Evolutionary conservation across 2,113 vertebrate species (phyloP).

Genomic region (Ploceus nigricollis): DNA sequence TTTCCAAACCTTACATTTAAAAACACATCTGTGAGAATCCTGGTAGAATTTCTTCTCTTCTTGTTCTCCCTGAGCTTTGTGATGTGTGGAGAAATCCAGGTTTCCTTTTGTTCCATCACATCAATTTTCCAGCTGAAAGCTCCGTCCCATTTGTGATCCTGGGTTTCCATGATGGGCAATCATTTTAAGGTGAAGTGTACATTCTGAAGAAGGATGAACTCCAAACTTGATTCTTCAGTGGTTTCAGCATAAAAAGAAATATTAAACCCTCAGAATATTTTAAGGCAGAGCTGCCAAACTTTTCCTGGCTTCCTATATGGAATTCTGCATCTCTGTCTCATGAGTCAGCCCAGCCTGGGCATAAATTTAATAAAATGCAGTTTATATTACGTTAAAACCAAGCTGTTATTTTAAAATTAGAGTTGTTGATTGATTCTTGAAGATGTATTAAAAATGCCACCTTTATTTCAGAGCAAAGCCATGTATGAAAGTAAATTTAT

Average conservation of each 20-base stretch:
- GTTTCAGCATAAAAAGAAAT: background rate
- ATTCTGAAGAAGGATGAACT: background rate
- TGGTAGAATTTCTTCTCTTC: background rate
- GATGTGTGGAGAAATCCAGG: background rate
- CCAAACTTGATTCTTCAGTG: background rate
- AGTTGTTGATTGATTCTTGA: background rate
- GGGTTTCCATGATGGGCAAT: background rate
- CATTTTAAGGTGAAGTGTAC: background rate
- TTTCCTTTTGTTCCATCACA: background rate
- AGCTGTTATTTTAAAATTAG: background rate
- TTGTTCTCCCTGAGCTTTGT: background rate
- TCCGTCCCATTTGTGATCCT: background rate
- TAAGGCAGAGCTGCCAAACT: background rate
- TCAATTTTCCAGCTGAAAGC: background rate
- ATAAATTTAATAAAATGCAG: background rate
- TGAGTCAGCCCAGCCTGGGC: background rate
- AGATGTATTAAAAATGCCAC: background rate
- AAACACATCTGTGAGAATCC: background rate
- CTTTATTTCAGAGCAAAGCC: background rate
- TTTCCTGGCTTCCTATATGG: background rate
- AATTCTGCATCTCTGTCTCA: background rate
- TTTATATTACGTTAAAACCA: background rate
- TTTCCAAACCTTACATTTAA: background rate
- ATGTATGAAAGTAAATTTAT: accelerated
- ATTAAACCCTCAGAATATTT: background rate